phyloP scores from a whole-genome alignment of 1,140 invertebrate genomes.

The Solenopsis fugax region DNA sequence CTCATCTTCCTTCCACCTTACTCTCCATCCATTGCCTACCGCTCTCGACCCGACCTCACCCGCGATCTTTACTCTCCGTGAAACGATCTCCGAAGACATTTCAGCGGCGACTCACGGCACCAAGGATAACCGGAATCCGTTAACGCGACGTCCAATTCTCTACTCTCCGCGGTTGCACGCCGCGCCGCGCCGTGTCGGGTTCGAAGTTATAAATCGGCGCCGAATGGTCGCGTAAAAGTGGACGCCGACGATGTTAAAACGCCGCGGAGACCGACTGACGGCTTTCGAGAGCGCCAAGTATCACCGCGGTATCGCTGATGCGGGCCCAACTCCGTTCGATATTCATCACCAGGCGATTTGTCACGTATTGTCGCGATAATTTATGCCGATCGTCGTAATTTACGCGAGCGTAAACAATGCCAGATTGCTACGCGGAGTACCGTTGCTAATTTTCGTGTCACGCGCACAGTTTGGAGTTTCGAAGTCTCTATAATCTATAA shows the following conservation, averaged over 20 bases:
- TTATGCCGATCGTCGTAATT: conserved; percentile 64
- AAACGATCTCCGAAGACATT: conserved; percentile 50
- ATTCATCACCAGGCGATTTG: conserved; percentile 67
- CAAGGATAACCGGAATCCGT: conserved; percentile 71
- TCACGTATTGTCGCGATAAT: conserved; percentile 63
- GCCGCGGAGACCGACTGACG: conserved; percentile 57
- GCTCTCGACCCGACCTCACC: conserved; percentile 66
- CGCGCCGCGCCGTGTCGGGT: not conserved
- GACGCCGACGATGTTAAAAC: conserved; percentile 65
- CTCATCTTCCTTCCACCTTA: conserved; percentile 43
- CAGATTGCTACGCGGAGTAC: not conserved
- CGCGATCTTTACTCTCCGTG: conserved; percentile 66
- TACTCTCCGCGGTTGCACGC: not conserved
- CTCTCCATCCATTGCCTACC: conserved; percentile 55
- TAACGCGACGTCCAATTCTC: conserved; percentile 72
- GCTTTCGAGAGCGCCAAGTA: conserved; percentile 37
- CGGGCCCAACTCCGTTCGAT: conserved; percentile 16
- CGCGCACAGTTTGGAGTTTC: conserved; percentile 10
- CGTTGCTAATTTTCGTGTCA: conserved; percentile 14
- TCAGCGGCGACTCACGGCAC: conserved; percentile 53
- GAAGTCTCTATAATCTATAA: not conserved
- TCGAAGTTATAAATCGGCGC: conserved; percentile 68
- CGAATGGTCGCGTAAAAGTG: conserved; percentile 71
- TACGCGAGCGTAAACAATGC: conserved; percentile 66
- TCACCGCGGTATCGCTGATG: conserved; percentile 12